phyloP scores from a whole-genome alignment of 2,888 invertebrate species.

The Agrochola lota region DNA sequence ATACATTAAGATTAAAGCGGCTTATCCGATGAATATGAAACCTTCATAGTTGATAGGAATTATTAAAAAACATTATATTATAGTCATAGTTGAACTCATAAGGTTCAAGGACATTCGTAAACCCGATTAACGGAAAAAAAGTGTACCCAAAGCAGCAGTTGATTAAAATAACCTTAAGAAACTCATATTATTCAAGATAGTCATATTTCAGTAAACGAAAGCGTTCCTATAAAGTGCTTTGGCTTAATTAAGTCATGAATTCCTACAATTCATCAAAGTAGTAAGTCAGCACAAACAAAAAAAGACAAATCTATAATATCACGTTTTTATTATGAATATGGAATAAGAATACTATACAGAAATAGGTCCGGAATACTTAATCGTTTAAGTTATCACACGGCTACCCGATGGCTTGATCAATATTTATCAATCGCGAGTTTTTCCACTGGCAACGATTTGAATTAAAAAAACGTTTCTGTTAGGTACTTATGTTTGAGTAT shows the following conservation, averaged over 20 bases:
- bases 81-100: conserved; percentile 16
- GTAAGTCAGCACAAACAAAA: conserved; percentile 23
- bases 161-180: neutral
- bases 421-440: conserved; percentile 47
- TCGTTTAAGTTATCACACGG: conserved; percentile 45
- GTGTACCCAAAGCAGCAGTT: neutral
- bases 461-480: neutral
- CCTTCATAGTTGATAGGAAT: neutral
- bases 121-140: neutral
- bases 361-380: conserved; percentile 49
- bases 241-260: conserved; percentile 22
- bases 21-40: conserved; percentile 13
- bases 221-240: neutral
- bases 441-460: conserved; percentile 21
- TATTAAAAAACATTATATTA: conserved; percentile 1
- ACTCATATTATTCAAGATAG: neutral
- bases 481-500: neutral
- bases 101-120: conserved; percentile 21
- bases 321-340: conserved; percentile 51
- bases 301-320: conserved; percentile 18
- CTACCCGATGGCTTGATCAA: conserved; percentile 46
- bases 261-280: conserved; percentile 19
- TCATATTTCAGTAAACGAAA: conserved; percentile 2
- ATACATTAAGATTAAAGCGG: conserved; percentile 5
- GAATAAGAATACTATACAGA: conserved; percentile 51